phyloP scores from a whole-genome alignment of 1,140 invertebrate genomes.

The Mercenaria mercenaria region DNA sequence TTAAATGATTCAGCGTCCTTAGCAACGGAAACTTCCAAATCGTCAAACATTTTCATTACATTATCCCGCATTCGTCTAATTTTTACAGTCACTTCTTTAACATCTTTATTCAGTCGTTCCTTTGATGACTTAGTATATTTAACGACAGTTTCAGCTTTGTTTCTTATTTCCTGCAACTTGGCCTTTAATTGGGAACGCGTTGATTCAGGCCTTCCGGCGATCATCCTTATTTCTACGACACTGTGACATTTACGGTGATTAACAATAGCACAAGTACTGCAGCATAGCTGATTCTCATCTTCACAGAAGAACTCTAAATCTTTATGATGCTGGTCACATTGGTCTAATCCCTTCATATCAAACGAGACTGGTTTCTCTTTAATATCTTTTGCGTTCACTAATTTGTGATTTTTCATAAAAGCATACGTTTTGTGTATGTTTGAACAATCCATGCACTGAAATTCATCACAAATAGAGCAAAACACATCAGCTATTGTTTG shows the following conservation, averaged over 20 bases:
- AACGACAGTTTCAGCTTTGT: background rate
- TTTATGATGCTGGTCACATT: background rate
- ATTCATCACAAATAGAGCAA: background rate
- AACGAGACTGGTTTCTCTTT: background rate
- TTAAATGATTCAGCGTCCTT: background rate
- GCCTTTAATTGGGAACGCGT: background rate
- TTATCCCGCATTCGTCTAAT: background rate
- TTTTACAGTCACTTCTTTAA: background rate
- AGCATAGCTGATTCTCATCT: background rate
- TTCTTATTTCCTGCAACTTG: background rate
- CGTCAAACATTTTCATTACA: background rate
- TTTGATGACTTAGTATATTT: background rate
- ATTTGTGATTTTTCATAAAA: background rate
- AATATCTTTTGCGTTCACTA: background rate
- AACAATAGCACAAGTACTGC: background rate
- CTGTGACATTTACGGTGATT: background rate
- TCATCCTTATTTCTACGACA: background rate
- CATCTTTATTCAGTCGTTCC: background rate
- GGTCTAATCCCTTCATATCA: constrained; percentile 1
- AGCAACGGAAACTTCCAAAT: background rate
- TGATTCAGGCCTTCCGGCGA: background rate
- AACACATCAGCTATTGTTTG: background rate
- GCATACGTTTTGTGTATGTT: background rate
- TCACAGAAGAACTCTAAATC: background rate
- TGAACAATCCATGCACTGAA: background rate